These are phyloP conservation scores for Electrophaes corylata DNA, from an alignment of 2,888 invertebrate genomes.

Conservation along the genomic window DNA sequence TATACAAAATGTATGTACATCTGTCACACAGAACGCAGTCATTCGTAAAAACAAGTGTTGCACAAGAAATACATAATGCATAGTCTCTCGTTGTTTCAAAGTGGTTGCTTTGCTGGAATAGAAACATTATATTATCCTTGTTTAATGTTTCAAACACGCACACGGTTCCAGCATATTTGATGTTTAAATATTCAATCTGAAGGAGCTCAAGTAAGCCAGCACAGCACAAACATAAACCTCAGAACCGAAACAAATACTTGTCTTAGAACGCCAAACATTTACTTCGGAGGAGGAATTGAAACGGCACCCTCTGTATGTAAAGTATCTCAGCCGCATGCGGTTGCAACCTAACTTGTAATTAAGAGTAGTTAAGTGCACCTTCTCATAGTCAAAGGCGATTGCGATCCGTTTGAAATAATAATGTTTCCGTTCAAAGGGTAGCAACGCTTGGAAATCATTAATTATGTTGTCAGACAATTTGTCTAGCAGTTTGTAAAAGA, in stretches of 20 bases:
- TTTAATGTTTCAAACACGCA: slow-evolving; percentile 25
- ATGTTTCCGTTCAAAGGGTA: slow-evolving; percentile 17
- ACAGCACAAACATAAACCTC: slow-evolving; percentile 34
- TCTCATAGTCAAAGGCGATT: slow-evolving; percentile 22
- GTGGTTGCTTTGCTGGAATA: slow-evolving; percentile 25
- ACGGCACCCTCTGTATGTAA: slow-evolving; percentile 34
- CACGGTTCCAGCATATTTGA: slow-evolving; percentile 32
- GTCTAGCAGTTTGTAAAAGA: slow-evolving; percentile 48
- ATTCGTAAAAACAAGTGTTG: slow-evolving; percentile 30
- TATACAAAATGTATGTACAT: slow-evolving; percentile 28
- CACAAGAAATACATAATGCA: slow-evolving; percentile 33
- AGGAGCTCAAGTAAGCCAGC: slow-evolving; percentile 30
- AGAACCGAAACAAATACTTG: slow-evolving; percentile 40
- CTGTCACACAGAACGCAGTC: slow-evolving; percentile 29
- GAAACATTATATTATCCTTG: slow-evolving; percentile 24
- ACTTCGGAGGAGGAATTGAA: slow-evolving; percentile 27
- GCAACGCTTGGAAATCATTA: slow-evolving; percentile 29
- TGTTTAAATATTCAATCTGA: slow-evolving; percentile 36
- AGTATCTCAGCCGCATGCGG: slow-evolving; percentile 26
- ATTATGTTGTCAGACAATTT: slow-evolving; percentile 44
- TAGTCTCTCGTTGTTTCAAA: slow-evolving; percentile 24
- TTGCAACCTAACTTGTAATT: slow-evolving; percentile 23
- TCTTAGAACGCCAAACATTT: slow-evolving; percentile 37
- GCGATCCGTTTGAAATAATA: slow-evolving; percentile 19
- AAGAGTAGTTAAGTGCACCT: slow-evolving; percentile 18